These are phyloP conservation scores for Neosilurus hyrtlii DNA, from an alignment of 2,797 vertebrate species.

Conservation along the genomic window DNA sequence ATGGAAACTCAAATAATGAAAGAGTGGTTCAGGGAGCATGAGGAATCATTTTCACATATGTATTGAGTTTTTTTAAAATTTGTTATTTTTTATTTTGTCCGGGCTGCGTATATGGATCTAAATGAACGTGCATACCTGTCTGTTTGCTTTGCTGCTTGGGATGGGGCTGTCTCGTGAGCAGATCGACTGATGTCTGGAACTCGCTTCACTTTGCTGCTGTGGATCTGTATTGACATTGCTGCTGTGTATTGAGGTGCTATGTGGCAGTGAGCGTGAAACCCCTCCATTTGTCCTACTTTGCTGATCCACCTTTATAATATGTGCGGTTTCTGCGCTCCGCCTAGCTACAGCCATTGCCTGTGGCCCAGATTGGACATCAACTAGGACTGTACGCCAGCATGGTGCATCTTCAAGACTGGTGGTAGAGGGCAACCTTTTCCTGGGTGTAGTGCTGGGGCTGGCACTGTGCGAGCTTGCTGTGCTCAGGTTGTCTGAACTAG, in stretches of 20 bases:
- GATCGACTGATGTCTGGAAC: constrained; percentile 75
- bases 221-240: constrained; percentile 79
- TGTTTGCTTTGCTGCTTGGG: constrained; percentile 73
- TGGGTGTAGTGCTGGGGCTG: constrained; percentile 74
- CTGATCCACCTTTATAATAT: constrained; percentile 82
- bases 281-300: constrained; percentile 69
- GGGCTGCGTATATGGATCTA: background rate
- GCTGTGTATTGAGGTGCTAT: constrained; percentile 81
- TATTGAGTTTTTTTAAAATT: too few species aligned
- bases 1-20: too few species aligned
- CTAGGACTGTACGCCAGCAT: constrained; percentile 40
- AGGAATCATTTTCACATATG: too few species aligned
- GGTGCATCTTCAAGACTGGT: constrained; percentile 69
- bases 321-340: constrained; percentile 84
- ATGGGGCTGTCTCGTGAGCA: constrained; percentile 80
- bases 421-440: constrained; percentile 67
- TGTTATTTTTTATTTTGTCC: too few species aligned
- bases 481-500: constrained; percentile 92
- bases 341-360: constrained; percentile 79
- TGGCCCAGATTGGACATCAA: constrained; percentile 40
- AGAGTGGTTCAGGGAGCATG: too few species aligned
- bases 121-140: constrained; percentile 58
- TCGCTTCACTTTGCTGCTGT: constrained; percentile 64
- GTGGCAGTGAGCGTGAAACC: constrained; percentile 72
- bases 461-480: constrained; percentile 77